Percentiles rank a stretch among this genome's conserved stretches.
phyloP scores from a whole-genome alignment of 2,888 invertebrate species.

The Lasioglossum marginatum region DNA sequence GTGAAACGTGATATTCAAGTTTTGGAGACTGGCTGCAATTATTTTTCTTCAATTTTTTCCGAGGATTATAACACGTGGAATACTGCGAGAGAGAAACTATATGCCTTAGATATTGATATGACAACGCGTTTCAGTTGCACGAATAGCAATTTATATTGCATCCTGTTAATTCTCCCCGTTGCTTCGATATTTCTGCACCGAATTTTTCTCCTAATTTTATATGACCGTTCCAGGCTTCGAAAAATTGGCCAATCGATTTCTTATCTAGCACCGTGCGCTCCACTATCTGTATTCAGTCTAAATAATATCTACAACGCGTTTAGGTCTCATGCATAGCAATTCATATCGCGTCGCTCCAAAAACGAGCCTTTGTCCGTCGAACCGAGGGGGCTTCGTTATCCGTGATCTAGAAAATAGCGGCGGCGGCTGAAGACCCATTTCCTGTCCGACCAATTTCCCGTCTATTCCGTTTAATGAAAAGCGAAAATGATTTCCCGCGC shows the following conservation, averaged over 20 bases:
- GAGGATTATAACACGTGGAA: no score
- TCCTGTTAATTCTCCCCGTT: not conserved
- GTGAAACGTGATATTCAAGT: not conserved
- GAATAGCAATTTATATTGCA: not conserved
- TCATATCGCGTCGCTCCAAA: constrained; percentile 37
- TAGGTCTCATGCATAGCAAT: not conserved
- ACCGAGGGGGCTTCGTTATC: constrained; percentile 46
- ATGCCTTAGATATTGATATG: no score
- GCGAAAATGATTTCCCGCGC: not conserved
- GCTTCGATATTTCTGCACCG: not conserved
- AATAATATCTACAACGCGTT: constrained; percentile 16
- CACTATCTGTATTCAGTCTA: not conserved
- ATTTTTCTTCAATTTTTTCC: not conserved
- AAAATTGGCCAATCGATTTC: constrained; percentile 2
- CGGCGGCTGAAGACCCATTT: not conserved
- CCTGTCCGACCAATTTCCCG: not conserved
- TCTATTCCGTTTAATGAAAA: not conserved
- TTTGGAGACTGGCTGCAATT: not conserved
- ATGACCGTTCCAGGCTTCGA: not conserved
- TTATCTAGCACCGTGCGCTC: not conserved
- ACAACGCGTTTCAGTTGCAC: no score
- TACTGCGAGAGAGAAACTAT: no score
- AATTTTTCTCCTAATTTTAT: not conserved
- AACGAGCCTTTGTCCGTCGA: constrained; percentile 28
- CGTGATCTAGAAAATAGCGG: constrained; percentile 17